Evolutionary conservation across 2,888 invertebrate species (phyloP), one percentile per base, ranked within the genome.

Genomic region (Diarsia mendica): DNA sequence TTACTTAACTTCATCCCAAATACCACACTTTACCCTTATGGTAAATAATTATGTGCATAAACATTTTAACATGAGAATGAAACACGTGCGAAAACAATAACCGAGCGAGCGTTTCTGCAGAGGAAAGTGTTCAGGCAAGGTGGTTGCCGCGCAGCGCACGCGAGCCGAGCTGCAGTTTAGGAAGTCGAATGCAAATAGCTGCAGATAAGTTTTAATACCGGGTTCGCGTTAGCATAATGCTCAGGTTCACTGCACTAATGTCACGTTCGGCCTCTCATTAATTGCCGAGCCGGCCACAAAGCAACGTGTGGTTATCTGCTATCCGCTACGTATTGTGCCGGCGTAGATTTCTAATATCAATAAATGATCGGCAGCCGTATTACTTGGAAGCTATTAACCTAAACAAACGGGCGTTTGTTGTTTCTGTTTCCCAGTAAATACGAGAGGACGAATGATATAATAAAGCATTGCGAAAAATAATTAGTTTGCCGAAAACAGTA

Each of bases 201-300:
- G 91, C 92, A 95, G 96, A 96, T 96, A 96, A 96, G 94, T 95
- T 95, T 95, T 96, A 96, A 96, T 96, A 94, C 92, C 90, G 88
- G 94, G 93, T 92, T 92, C 86, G 92, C 88, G 92, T 88, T 90
- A 89, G 91, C 93, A 91, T 95, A 96, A 96, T 96, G 94, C 90
- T 89, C 89, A 92, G 94, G 95, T 95, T 94, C 94, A 93, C 90
- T 92, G 91, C 90, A 92, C 95, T 96, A 95, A 96, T 95, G 96
- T 96, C 96, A 96, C 96, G 96, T 96, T 95, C 94, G 93, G 93
- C 93, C 94, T 93, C 93, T 92, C 94, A 95, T 96, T 96, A 96
- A 95, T 95, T 94, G 95, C 94, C 89, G 80, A 91, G 90, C 90
- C 89, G 85, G 90, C 89, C 92, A 94, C 94, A 93, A 93, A 91